phyloP scores from a whole-genome alignment of 2,888 invertebrate species.

The Trissolcus brochymenae region DNA sequence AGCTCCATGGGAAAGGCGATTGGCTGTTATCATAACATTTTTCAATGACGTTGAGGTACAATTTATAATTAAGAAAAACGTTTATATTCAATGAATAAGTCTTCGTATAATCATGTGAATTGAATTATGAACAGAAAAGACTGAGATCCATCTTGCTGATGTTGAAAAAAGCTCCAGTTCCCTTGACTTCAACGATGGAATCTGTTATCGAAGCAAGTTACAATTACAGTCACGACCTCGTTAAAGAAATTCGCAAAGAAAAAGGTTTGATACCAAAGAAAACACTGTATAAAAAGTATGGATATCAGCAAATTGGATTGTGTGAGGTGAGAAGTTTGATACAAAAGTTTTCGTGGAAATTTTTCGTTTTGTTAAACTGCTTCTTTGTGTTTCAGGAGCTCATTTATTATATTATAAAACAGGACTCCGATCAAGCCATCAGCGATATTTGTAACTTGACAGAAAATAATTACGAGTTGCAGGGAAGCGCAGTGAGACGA shows the following conservation, averaged over 20 bases:
- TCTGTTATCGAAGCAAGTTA: slow-evolving; percentile 67
- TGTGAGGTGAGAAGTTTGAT: slow-evolving; percentile 66
- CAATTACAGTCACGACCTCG: slow-evolving; percentile 71
- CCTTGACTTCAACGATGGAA: slow-evolving; percentile 73
- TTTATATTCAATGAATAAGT: neutral
- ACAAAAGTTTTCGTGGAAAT: neutral
- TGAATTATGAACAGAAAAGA: slow-evolving; percentile 63
- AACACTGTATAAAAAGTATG: slow-evolving; percentile 76
- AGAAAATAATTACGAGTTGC: slow-evolving; percentile 64
- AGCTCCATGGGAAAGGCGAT: slow-evolving; percentile 72
- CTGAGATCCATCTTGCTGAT: slow-evolving; percentile 69
- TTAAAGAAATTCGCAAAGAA: slow-evolving; percentile 71
- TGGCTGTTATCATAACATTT: slow-evolving; percentile 66
- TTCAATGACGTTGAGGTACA: slow-evolving; percentile 69
- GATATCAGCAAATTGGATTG: slow-evolving; percentile 71
- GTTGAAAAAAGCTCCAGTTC: slow-evolving; percentile 73
- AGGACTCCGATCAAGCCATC: slow-evolving; percentile 69
- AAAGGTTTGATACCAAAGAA: slow-evolving; percentile 74
- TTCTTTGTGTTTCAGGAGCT: slow-evolving; percentile 63
- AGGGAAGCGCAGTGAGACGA: slow-evolving; percentile 60
- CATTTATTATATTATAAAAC: slow-evolving; percentile 70
- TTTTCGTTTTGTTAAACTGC: neutral
- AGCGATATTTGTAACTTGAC: slow-evolving; percentile 71
- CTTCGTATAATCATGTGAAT: neutral
- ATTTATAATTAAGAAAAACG: neutral